Conservation (phyloP, 2,888 invertebrate species). For the Dolichomitus sp. region DNA sequence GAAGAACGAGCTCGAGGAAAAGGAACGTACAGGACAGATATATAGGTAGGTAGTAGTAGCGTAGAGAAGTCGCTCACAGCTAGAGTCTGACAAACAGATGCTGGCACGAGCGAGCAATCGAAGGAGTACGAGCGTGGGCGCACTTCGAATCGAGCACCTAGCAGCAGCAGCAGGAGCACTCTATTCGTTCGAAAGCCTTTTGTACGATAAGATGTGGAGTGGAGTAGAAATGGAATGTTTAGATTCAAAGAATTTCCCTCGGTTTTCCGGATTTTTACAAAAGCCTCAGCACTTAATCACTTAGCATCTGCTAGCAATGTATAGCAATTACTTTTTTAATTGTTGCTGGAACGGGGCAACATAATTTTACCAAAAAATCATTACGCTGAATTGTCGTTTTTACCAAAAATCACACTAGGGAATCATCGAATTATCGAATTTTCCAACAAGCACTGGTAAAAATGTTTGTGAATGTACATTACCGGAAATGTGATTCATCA, state of each 20-base stretch:
- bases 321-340: not conserved
- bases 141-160: conserved; percentile 34
- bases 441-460: too few species aligned
- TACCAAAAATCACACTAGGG: too few species aligned
- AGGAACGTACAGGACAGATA: conserved; percentile 17
- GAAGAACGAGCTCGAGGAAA: conserved; percentile 67
- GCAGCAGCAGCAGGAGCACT: conserved; percentile 34
- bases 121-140: conserved; percentile 65
- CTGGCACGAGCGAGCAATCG: conserved; percentile 43
- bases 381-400: too few species aligned
- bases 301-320: not conserved
- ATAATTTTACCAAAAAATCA: too few species aligned
- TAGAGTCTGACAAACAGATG: conserved; percentile 30
- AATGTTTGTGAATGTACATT: too few species aligned
- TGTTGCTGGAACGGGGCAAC: not conserved
- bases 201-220: not conserved
- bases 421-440: too few species aligned
- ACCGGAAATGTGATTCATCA: too few species aligned
- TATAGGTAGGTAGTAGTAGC: conserved; percentile 17
- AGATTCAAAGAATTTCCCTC: not conserved
- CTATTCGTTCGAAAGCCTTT: conserved; percentile 61
- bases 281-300: not conserved
- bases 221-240: not conserved
- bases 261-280: not conserved
- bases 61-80: conserved; percentile 12